Evolutionary conservation across 2,888 invertebrate genomes (phyloP), one percentile per base, ranked within the genome.

Genomic region (Phasia obesa): DNA sequence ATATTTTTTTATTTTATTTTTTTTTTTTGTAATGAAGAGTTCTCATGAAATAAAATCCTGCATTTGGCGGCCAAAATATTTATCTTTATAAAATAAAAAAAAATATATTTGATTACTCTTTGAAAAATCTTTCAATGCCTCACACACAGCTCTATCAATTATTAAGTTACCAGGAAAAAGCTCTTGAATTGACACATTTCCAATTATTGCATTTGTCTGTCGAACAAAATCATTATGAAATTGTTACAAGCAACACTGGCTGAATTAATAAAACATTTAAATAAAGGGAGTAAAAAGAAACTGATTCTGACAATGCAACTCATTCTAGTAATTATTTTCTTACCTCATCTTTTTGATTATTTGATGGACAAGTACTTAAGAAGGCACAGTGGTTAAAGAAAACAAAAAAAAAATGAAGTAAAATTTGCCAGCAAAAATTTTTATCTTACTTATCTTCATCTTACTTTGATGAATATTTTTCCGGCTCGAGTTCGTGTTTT

Each of bases 101-200:
- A 35, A 9, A 35, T 4, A 35, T 11, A 11, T 11, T 35, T 35
- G n/a, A n/a, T n/a, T n/a, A n/a, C n/a, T n/a, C n/a, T n/a, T 27
- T 27, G 27, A 27, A 27, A 27, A 27, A 27, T 3, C 4, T 5
- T 5, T 5, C 3, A 89, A 89, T 90, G 86, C 88, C 89, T 89
- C 89, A 51, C 75, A 53, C 64, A 42, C 60, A 57, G 71, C 86
- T 88, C 89, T 88, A 88, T 90, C 89, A 90, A 90, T 90, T 90
- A 90, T 69, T 69, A 53, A 65, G 70, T 88, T 90, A 90, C 90
- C 88, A 88, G 87, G 90, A 90, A 90, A 71, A 90, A 90, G 88
- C 87, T 86, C 90, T 90, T 88, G 86, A 90, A 88, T 19, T 5
- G 62, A 62, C 62, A 7, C 57, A 53, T 62, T 79, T 42, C 44